phyloP scores from a whole-genome alignment of 2,797 vertebrate species.

The Cercopithecus hamlyni region DNA sequence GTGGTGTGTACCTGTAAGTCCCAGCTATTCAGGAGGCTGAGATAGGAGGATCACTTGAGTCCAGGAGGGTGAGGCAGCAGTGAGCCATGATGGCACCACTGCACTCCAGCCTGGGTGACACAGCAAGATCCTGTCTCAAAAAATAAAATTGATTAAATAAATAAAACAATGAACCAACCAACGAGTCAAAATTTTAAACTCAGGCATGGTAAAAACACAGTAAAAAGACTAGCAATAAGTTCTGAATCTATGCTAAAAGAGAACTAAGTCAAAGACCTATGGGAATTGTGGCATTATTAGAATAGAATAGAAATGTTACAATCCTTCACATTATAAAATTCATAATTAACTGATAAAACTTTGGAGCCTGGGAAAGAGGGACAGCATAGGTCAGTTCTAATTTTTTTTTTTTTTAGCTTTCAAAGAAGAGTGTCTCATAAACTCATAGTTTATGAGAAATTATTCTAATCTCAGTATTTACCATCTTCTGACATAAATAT shows the following conservation, averaged over 20 bases:
- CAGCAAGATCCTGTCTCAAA: too few relatives aligned
- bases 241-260: neutral
- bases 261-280: neutral
- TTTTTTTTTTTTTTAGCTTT: neutral
- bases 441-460: neutral
- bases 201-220: neutral
- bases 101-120: too few relatives aligned
- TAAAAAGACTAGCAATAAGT: neutral
- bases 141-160: too few relatives aligned
- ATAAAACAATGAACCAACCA: neutral
- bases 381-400: neutral
- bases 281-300: neutral
- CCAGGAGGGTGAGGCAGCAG: too few relatives aligned
- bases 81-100: too few relatives aligned
- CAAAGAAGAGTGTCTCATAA: neutral
- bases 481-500: neutral
- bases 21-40: too few relatives aligned
- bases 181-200: neutral
- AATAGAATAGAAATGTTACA: neutral
- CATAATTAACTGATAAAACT: neutral
- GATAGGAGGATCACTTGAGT: too few relatives aligned
- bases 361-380: neutral
- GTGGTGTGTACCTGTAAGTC: too few relatives aligned
- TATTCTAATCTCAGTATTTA: neutral
- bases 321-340: neutral